phyloP scores from a whole-genome alignment of 53 echinoderm and acorn worm genomes.

The Astropecten irregularis region DNA sequence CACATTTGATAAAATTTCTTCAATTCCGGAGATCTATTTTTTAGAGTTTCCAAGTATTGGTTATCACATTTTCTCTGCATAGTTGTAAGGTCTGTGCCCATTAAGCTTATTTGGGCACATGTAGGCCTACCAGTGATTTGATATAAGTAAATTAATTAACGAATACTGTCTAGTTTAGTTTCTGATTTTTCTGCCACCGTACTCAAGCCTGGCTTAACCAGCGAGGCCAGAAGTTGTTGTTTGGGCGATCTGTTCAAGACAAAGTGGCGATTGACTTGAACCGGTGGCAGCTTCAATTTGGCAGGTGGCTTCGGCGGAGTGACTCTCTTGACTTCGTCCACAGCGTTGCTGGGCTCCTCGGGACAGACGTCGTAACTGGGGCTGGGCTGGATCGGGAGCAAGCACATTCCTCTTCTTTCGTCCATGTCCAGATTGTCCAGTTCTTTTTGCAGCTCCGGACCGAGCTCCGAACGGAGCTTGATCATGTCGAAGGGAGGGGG shows the following conservation, averaged over 20 bases:
- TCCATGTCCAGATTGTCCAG: slow-evolving; percentile 72
- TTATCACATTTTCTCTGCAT: too few species aligned
- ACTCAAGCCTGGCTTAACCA: slow-evolving; percentile 30
- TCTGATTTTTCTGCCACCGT: slow-evolving; percentile 39
- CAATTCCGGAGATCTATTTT: too few species aligned
- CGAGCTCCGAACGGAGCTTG: slow-evolving; percentile 71
- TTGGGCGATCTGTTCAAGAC: not conserved
- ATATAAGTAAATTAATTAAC: too few species aligned
- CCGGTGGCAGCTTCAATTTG: slow-evolving; percentile 47
- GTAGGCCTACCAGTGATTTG: too few species aligned
- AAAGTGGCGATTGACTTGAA: slow-evolving; percentile 22
- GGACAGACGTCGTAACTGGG: not conserved
- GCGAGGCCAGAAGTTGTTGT: not conserved
- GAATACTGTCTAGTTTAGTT: too few species aligned
- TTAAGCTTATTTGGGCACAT: too few species aligned
- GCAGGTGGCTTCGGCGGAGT: not conserved
- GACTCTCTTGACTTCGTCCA: not conserved
- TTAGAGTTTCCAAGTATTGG: too few species aligned
- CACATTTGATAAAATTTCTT: too few species aligned
- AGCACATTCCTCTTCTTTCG: slow-evolving; percentile 9
- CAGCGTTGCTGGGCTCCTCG: too few species aligned
- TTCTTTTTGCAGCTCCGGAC: slow-evolving; percentile 69
- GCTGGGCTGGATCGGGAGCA: not conserved
- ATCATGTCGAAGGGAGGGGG: slow-evolving; percentile 71
- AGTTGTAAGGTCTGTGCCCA: not conserved